Percentiles rank a stretch among this genome's conserved stretches.
These are phyloP conservation scores for Bembecia ichneumoniformis DNA, from an alignment of 2,888 invertebrate species.

Conservation along the genomic window DNA sequence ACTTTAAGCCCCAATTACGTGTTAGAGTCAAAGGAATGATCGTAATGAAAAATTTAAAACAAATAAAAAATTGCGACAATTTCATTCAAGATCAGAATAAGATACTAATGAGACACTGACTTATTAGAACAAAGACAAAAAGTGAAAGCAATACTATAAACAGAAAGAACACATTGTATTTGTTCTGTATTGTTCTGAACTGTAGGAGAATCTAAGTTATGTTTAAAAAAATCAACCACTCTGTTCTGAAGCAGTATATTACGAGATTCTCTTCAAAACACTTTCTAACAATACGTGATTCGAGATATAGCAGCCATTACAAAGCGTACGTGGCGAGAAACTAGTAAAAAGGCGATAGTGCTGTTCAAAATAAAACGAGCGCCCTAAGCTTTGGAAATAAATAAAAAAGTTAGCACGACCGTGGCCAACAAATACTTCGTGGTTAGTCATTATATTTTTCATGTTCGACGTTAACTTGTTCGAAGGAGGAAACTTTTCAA, in stretches of 20 bases:
- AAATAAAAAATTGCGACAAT: too few relatives aligned
- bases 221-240: neutral
- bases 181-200: neutral
- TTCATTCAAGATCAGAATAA: slow-evolving; percentile 1
- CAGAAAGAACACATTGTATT: neutral
- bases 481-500: too few relatives aligned
- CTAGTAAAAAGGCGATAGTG: slow-evolving; percentile 19
- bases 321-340: slow-evolving; percentile 20
- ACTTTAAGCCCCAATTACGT: too few relatives aligned
- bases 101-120: neutral
- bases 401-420: too few relatives aligned
- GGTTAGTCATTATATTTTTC: too few relatives aligned
- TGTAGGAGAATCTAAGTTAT: neutral
- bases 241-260: neutral
- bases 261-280: slow-evolving; percentile 25
- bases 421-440: too few relatives aligned
- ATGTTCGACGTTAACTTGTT: too few relatives aligned
- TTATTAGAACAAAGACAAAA: slow-evolving; percentile 10
- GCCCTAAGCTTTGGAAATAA: too few relatives aligned
- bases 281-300: slow-evolving; percentile 42
- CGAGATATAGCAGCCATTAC: slow-evolving; percentile 32
- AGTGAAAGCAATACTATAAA: slow-evolving; percentile 16
- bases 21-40: too few relatives aligned
- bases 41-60: too few relatives aligned
- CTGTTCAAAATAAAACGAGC: neutral